These are phyloP conservation scores for Branchipolynoe longqiensis DNA, from an alignment of 2,888 invertebrate species.

Conservation along the genomic window DNA sequence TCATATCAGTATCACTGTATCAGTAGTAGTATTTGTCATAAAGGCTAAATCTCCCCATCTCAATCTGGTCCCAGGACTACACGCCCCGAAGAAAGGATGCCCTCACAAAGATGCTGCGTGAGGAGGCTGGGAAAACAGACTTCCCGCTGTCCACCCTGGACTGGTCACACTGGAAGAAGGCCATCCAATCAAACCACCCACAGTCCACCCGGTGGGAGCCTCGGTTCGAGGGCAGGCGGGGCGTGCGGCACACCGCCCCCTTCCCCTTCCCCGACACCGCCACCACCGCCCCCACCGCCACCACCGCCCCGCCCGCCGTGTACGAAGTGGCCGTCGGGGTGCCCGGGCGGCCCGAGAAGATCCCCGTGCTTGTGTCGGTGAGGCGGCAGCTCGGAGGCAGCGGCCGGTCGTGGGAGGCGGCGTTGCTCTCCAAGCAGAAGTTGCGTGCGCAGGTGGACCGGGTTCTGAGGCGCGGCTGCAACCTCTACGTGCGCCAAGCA, in stretches of 20 bases:
- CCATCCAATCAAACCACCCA: not conserved
- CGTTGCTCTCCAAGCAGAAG: conserved; percentile 15
- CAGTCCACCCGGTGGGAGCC: not conserved
- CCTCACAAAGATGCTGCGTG: conserved; percentile 2
- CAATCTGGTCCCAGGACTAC: conserved; percentile 18
- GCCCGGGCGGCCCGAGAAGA: conserved; percentile 27
- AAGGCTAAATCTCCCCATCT: no score
- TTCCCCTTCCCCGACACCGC: not conserved
- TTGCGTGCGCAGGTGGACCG: conserved; percentile 14
- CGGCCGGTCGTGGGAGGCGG: conserved; percentile 36
- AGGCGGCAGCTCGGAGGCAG: conserved; percentile 9
- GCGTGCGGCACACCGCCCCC: not conserved
- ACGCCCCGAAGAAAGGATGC: conserved; percentile 16
- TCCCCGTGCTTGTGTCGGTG: conserved; percentile 24
- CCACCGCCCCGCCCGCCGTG: conserved; percentile 7
- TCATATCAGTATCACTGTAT: no score
- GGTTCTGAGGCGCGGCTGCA: conserved; percentile 32
- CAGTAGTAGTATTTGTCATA: no score
- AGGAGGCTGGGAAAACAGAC: not conserved
- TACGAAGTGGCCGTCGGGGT: conserved; percentile 47
- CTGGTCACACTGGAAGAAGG: conserved; percentile 34
- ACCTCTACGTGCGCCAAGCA: conserved; percentile 34
- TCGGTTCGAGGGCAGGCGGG: not conserved
- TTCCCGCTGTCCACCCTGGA: conserved; percentile 17
- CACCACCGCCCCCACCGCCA: not conserved